phyloP scores from a whole-genome alignment of 2,797 vertebrate genomes.

The Clarias pachynema region DNA sequence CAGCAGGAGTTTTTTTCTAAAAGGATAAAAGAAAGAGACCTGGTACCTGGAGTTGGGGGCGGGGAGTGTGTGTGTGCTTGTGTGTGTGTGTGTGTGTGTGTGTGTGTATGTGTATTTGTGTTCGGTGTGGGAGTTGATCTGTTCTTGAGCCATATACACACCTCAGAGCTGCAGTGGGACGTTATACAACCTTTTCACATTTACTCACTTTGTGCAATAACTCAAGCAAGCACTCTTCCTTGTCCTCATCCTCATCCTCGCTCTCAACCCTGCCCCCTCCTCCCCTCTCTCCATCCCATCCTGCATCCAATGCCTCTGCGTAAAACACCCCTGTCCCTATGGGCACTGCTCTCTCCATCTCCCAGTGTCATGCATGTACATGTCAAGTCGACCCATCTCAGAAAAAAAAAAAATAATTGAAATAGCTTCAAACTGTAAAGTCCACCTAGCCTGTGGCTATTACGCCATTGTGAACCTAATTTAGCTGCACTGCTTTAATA shows the following conservation, averaged over 20 bases:
- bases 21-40: background rate
- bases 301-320: constrained; percentile 50
- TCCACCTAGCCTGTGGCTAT: constrained; percentile 18
- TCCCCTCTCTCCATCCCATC: constrained; percentile 39
- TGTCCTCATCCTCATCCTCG: constrained; percentile 43
- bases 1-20: constrained; percentile 18
- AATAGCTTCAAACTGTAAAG: constrained; percentile 14
- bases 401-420: background rate
- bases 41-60: constrained; percentile 25
- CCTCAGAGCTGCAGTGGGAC: constrained; percentile 34
- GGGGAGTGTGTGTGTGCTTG: background rate
- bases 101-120: too few relatives aligned
- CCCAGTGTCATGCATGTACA: constrained; percentile 52
- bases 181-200: constrained; percentile 38
- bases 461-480: constrained; percentile 14
- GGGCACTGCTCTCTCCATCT: constrained; percentile 49
- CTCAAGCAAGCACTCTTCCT: constrained; percentile 54
- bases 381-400: constrained; percentile 48
- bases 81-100: too few relatives aligned
- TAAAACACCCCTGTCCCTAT: constrained; percentile 60
- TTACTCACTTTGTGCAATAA: constrained; percentile 57
- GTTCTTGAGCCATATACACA: constrained; percentile 17
- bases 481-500: constrained; percentile 33
- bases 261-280: constrained; percentile 39
- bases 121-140: background rate